phyloP scores from a whole-genome alignment of 1,140 invertebrate genomes.

The Dysdera silvatica region DNA sequence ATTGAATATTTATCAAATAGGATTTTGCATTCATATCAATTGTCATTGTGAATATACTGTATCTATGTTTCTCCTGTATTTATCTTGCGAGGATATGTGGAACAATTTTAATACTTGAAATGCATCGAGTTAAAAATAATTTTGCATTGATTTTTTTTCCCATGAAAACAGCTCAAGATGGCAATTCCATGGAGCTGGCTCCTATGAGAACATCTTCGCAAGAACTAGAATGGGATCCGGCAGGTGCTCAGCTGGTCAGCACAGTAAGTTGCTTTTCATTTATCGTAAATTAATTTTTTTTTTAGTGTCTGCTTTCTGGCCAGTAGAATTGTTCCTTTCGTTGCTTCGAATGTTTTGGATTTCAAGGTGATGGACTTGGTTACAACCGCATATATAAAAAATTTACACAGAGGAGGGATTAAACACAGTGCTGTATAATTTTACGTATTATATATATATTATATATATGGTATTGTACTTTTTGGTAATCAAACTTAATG shows the following conservation, averaged over 20 bases:
- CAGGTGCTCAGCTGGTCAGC: slow-evolving; percentile 23
- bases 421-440: no score
- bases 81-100: neutral
- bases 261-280: slow-evolving; percentile 20
- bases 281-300: neutral
- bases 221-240: slow-evolving; percentile 30
- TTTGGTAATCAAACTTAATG: no score
- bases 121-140: neutral
- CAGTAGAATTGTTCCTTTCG: no score
- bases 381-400: neutral
- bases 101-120: neutral
- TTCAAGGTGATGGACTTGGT: neutral
- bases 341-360: neutral
- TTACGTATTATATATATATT: no score
- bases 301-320: neutral
- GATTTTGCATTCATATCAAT: no score
- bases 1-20: no score
- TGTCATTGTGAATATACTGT: no score
- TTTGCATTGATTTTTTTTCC: neutral
- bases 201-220: slow-evolving; percentile 27
- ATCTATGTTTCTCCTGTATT: no score
- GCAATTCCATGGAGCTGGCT: slow-evolving; percentile 13
- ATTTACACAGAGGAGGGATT: no score
- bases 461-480: no score
- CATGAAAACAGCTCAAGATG: neutral